Evolutionary conservation across 53 echinoderm and acorn worm genomes (phyloP), one percentile per base, ranked within the genome.

Genomic region (Echinometra lucunter): DNA sequence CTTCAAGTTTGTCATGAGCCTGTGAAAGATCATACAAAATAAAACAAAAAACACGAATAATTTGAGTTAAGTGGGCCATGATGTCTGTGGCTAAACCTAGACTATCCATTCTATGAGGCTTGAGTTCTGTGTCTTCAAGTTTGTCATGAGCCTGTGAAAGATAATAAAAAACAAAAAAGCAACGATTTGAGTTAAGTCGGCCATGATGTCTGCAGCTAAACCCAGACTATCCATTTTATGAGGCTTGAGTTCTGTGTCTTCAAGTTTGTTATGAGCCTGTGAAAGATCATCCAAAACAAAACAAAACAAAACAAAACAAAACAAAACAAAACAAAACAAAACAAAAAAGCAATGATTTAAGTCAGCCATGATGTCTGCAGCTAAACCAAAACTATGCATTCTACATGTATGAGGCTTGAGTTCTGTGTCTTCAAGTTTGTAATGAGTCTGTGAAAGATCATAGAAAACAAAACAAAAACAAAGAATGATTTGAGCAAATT

Each of bases 1-100:
- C 99, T 55, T 99, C 99, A 35, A 98, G 95, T 19, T 96, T 95
- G 74, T 98, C 99, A 89, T 98, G 99, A n/a, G 99, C 99, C 99
- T 98, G 44, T n/a, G n/a, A n/a, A n/a, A 83, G 5, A 83, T 35
- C 47, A 83, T 47, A 69, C 69, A 69, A 69, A 34, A 69, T 18
- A 28, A n/a, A n/a, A n/a, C n/a, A n/a, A n/a, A n/a, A n/a, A n/a
- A n/a, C n/a, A 17, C 95, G 95, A 45, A 97, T 92, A 49, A 96
- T 78, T 17, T 96, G 96, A 38, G 95, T 95, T 58, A 99, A 94
- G 42, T 99, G 96, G 1, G 98, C 96, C 47, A 98, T 98, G 66
- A 97, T 95, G 45, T 99, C 99, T 28, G 57, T 69, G 18, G 94
- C 83, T n/a, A 97, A 90, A 5, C 97, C 96, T 56, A 96, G 66